phyloP scores from a whole-genome alignment of 2,797 vertebrate genomes.

The Anas acuta region DNA sequence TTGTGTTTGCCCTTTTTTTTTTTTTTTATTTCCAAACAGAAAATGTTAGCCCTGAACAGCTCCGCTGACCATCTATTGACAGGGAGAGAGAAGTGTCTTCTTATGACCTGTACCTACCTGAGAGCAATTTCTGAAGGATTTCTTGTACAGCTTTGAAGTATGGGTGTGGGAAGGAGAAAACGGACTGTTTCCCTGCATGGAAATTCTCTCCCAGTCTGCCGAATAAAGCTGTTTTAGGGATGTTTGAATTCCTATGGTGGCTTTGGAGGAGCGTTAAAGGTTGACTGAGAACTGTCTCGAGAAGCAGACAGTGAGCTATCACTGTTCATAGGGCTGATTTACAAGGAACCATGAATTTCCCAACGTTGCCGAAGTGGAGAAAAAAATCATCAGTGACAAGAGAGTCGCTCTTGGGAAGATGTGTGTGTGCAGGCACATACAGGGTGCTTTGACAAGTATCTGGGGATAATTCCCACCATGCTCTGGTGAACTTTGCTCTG shows the following conservation, averaged over 20 bases:
- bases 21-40: not conserved
- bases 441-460: not conserved
- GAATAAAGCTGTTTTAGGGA: not conserved
- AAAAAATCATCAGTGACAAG: not conserved
- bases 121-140: not conserved
- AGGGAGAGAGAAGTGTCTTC: not conserved
- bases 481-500: slow-evolving; percentile 20
- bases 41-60: not conserved
- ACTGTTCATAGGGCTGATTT: not conserved
- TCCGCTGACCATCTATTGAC: not conserved
- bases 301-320: not conserved
- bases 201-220: not conserved
- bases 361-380: not conserved
- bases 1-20: not conserved
- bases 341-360: not conserved
- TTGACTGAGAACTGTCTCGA: not conserved
- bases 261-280: not conserved
- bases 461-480: not conserved
- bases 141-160: not conserved
- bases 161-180: not conserved
- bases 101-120: not conserved
- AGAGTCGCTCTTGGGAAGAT: not conserved
- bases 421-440: not conserved
- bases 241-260: not conserved
- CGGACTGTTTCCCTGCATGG: not conserved